phyloP scores from a whole-genome alignment of 2,888 invertebrate species.

The Dicyrtomina minuta region DNA sequence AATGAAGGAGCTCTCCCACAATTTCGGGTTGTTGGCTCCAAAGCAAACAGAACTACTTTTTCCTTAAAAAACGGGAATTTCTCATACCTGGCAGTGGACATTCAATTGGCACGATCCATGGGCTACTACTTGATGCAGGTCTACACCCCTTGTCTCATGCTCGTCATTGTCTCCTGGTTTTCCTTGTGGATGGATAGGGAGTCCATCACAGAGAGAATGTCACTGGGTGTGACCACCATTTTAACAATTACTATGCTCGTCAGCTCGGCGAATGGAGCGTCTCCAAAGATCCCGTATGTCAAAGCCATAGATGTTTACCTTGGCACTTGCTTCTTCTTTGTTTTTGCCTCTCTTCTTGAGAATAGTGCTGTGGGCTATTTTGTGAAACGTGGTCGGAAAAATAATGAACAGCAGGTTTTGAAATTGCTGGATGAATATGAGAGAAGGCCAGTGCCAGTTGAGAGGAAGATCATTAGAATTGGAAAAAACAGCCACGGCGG shows the following conservation, averaged over 20 bases:
- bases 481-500: neutral
- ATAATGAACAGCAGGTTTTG: neutral
- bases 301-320: slow-evolving; percentile 61
- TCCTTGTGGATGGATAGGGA: slow-evolving; percentile 46
- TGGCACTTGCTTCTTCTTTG: slow-evolving; percentile 56
- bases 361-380: slow-evolving; percentile 61
- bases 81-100: slow-evolving; percentile 14
- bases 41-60: neutral
- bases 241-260: slow-evolving; percentile 60
- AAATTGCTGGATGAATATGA: too few species aligned
- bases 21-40: neutral
- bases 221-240: slow-evolving; percentile 59
- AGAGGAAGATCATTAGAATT: neutral
- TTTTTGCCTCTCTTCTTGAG: slow-evolving; percentile 62
- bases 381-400: slow-evolving; percentile 22
- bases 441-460: too few species aligned
- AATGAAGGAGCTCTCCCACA: neutral
- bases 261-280: slow-evolving; percentile 58
- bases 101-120: slow-evolving; percentile 22
- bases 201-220: slow-evolving; percentile 41
- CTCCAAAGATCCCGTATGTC: slow-evolving; percentile 62
- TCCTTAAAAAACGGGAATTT: neutral
- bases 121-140: slow-evolving; percentile 48
- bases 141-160: slow-evolving; percentile 46
- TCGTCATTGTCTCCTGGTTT: slow-evolving; percentile 48